Evolutionary conservation across 2,797 vertebrate species (phyloP), one percentile per base, ranked within the genome.

Genomic region (Gymnothorax javanicus): DNA sequence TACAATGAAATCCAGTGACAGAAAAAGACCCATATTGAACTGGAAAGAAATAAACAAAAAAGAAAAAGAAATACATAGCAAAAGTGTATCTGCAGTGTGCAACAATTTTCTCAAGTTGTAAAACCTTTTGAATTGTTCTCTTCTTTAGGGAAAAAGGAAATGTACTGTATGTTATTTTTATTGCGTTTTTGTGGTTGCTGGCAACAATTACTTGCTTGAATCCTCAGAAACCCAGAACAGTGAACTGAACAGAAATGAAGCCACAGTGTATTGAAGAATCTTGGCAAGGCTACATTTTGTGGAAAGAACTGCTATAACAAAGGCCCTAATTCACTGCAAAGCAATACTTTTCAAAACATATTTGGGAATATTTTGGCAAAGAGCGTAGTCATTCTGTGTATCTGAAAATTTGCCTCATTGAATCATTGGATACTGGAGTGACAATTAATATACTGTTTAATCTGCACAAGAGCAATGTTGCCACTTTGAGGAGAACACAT

Each of bases 281-380:
- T 71, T 71, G 69, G 69, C 69, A 71, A 71, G 11, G 12, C 69
- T 2, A 71, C 33, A 11, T 71, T 27, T 33, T n/a, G 8, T 71
- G 69, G 69, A 71, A 71, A 71, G 69, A 71, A 71, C 27, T 13
- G 69, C 27, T 27, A 33, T 71, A 71, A 71, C 69, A 71, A 71
- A 12, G 69, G n/a, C 69, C 69, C 69, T 71, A 33, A 71, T 71
- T 27, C 33, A 71, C 69, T 27, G 69, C 25, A 71, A 25, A 27
- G n/a, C 69, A 71, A 71, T 8, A 27, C 69, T 25, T 71, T 64
- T 17, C 62, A 64, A 64, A 23, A 43, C 9, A 27, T 71, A 71
- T 33, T 71, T 25, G 69, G 69, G n/a, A 71, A 71, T 71, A 71
- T 71, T n/a, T 71, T 71, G 69, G 69, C 69, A 33, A 33, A 71